Percentiles rank a stretch among this genome's conserved stretches.
phyloP scores from a whole-genome alignment of 2,888 invertebrate genomes.

The Bellardia bayeri region DNA sequence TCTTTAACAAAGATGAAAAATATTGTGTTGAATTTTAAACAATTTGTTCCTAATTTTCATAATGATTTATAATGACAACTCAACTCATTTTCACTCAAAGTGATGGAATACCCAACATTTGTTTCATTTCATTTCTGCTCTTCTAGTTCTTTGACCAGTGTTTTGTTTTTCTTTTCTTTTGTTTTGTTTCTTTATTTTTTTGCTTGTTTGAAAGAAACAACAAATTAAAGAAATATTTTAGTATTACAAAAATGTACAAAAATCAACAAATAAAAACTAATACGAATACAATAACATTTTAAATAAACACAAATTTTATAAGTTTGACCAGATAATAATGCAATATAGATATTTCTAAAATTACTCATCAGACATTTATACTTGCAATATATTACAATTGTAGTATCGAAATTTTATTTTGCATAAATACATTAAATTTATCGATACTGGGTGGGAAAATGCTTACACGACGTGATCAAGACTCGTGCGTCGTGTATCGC shows the following conservation, averaged over 20 bases:
- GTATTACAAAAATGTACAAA: background rate
- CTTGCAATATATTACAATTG: background rate
- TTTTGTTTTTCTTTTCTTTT: background rate
- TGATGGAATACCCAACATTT: conserved; percentile 37
- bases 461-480: too few relatives aligned
- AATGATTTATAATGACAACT: conserved; percentile 10
- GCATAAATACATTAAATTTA: too few relatives aligned
- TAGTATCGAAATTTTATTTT: too few relatives aligned
- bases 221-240: background rate
- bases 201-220: background rate
- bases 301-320: conserved; percentile 34
- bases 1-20: background rate
- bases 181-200: background rate
- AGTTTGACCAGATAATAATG: conserved; percentile 38
- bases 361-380: conserved; percentile 39
- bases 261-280: conserved; percentile 21
- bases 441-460: too few relatives aligned
- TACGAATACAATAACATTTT: conserved; percentile 3
- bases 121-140: conserved; percentile 4
- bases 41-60: background rate
- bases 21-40: background rate
- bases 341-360: conserved; percentile 13
- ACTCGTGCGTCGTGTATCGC: too few relatives aligned
- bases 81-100: background rate
- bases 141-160: conserved; percentile 3